phyloP scores from a whole-genome alignment of 2,888 invertebrate species.

The Helicoverpa assulta region DNA sequence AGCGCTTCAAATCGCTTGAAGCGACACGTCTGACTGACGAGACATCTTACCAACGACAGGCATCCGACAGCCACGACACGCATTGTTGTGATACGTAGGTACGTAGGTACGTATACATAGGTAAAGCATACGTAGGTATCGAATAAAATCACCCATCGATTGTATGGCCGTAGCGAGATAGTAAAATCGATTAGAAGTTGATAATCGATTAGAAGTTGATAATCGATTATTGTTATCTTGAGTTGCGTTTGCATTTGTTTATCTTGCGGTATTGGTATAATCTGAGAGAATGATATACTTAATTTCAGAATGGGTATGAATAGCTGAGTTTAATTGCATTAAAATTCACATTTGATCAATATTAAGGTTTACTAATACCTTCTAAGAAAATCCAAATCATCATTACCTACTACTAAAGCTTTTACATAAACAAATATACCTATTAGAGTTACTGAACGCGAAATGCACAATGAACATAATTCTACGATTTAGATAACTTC shows the following conservation, averaged over 20 bases:
- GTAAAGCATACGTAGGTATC: neutral
- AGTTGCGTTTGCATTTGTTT: neutral
- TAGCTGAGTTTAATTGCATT: too few relatives aligned
- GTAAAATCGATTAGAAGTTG: constrained; percentile 29
- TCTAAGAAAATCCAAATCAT: neutral
- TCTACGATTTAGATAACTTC: constrained; percentile 23
- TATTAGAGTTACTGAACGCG: constrained; percentile 15
- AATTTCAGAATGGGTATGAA: neutral
- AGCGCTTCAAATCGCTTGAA: constrained; percentile 43
- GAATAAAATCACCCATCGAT: constrained; percentile 35
- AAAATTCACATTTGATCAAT: too few relatives aligned
- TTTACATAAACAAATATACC: constrained; percentile 13
- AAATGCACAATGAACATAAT: constrained; percentile 31
- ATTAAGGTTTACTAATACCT: neutral
- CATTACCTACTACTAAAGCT: neutral
- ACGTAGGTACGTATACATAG: too few relatives aligned
- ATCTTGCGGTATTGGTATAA: neutral
- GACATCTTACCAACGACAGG: constrained; percentile 54
- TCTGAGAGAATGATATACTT: neutral
- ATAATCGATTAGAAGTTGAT: constrained; percentile 32
- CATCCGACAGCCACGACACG: constrained; percentile 44
- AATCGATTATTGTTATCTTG: constrained; percentile 22
- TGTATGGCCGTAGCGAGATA: constrained; percentile 33
- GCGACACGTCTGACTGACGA: constrained; percentile 53
- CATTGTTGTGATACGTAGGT: constrained; percentile 11